phyloP scores from a whole-genome alignment of 1,140 invertebrate genomes.

The Drosophila mauritiana region DNA sequence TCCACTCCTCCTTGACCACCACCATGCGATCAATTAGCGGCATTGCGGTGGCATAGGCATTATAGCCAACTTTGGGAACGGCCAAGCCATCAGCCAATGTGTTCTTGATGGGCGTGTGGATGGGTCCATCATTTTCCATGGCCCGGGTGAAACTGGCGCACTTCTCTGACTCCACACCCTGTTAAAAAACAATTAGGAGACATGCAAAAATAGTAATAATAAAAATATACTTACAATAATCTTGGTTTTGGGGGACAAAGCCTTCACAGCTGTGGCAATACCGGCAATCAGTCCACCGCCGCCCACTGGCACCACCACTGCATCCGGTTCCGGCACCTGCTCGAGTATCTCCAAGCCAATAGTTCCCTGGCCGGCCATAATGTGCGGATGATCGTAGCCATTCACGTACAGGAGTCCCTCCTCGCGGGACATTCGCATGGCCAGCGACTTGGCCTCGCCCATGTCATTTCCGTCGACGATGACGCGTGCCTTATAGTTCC shows the following conservation, averaged over 20 bases:
- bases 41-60: constrained; percentile 92
- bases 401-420: constrained; percentile 89
- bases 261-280: constrained; percentile 93
- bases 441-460: constrained; percentile 92
- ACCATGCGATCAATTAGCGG: constrained; percentile 93
- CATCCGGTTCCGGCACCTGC: constrained; percentile 91
- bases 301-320: constrained; percentile 93
- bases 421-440: constrained; percentile 90
- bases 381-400: constrained; percentile 96
- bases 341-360: constrained; percentile 96
- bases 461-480: constrained; percentile 94
- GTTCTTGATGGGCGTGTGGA: constrained; percentile 88
- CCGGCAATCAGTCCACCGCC: constrained; percentile 96
- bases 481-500: constrained; percentile 93
- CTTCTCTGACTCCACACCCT: constrained; percentile 96
- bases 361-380: constrained; percentile 97
- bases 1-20: constrained; percentile 92
- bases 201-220: not conserved
- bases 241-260: constrained; percentile 91
- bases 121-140: constrained; percentile 89
- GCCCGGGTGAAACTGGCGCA: constrained; percentile 94
- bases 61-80: constrained; percentile 94
- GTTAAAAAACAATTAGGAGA: not conserved
- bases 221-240: constrained; percentile 87
- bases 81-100: constrained; percentile 96